phyloP scores from a whole-genome alignment of 2,113 vertebrate genomes.

The Boulengeromyrus knoepffleri region DNA sequence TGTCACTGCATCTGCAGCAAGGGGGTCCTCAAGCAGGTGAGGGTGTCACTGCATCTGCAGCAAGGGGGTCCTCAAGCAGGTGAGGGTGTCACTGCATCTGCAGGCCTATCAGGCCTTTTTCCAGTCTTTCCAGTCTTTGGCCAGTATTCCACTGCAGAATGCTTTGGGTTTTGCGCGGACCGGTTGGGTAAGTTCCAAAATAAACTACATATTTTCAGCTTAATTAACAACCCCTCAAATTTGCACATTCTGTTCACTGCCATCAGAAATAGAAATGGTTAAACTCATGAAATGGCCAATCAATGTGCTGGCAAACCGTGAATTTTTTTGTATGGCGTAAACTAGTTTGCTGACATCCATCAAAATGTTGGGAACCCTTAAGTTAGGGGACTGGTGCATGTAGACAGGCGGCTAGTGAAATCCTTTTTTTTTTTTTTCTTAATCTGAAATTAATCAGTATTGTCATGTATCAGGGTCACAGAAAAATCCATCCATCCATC shows the following conservation, averaged over 20 bases:
- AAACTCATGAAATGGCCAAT: too few species aligned
- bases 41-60: slow-evolving; percentile 32
- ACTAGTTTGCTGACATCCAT: neutral
- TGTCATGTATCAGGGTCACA: neutral
- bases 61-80: slow-evolving; percentile 82
- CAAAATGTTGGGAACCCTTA: neutral
- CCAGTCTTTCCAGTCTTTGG: neutral
- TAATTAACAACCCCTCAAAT: too few species aligned
- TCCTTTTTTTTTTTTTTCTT: neutral
- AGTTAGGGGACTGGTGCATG: neutral
- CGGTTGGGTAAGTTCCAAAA: too few species aligned
- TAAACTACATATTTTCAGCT: too few species aligned
- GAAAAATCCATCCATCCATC: neutral
- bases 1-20: slow-evolving; percentile 43
- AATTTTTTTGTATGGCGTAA: neutral
- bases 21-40: slow-evolving; percentile 82
- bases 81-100: slow-evolving; percentile 38
- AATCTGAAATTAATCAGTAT: neutral
- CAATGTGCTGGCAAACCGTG: too few species aligned
- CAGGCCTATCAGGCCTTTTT: neutral
- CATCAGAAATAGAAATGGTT: too few species aligned
- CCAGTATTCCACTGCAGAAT: too few species aligned
- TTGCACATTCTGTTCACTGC: too few species aligned
- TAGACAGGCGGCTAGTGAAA: neutral
- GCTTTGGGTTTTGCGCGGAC: too few species aligned